Evolutionary conservation across 2,113 vertebrate genomes (phyloP), one percentile per base, ranked within the genome.

Genomic region (Promerops cafer): DNA sequence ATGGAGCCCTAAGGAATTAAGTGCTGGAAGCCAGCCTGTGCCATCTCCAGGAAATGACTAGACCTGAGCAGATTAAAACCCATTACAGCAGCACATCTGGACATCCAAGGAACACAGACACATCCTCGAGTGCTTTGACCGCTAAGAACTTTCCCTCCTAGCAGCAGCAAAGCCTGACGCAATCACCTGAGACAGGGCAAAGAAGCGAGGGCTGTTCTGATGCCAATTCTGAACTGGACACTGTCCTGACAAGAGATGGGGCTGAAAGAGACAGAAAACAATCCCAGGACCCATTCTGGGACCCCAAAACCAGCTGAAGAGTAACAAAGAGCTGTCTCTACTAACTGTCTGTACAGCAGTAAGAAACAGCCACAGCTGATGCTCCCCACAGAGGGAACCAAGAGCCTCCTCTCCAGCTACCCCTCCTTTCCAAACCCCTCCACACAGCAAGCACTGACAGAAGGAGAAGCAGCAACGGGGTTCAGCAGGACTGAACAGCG

Each of bases 61-160:
- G 61, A 56, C 40, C 70, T 16, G 4, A 79, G 57, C 70, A 75
- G 70, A 54, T 52, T 56, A 87, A 79, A 95, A 70, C 52, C 57
- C 57, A n/a, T n/a, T 3, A 5, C 4, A 56, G 71, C 19, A 64
- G 33, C 70, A 60, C 74, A 85, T 56, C 49, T 54, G 65, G 80
- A 84, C 39, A 37, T 30, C 20, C 0, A 0, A 31, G 31, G 31
- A 44, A 72, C 59, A 50, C 30, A 52, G 63, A 60, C 37, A 5
- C 16, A 13, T 60, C 39, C 42, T 64, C 14, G 0, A 83, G 53
- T 2, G 2, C 71, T 59, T 24, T 47, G 33, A 4, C 1, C 2
- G 0, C 54, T 65, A 45, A 37, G 44, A 71, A 17, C 53, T 76
- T 49, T 15, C 68, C 16, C 20, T 61, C 63, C 12, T 23, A 23